Evolutionary conservation across 2,797 vertebrate genomes (phyloP).

Genomic region (Gallinago solitaria): DNA sequence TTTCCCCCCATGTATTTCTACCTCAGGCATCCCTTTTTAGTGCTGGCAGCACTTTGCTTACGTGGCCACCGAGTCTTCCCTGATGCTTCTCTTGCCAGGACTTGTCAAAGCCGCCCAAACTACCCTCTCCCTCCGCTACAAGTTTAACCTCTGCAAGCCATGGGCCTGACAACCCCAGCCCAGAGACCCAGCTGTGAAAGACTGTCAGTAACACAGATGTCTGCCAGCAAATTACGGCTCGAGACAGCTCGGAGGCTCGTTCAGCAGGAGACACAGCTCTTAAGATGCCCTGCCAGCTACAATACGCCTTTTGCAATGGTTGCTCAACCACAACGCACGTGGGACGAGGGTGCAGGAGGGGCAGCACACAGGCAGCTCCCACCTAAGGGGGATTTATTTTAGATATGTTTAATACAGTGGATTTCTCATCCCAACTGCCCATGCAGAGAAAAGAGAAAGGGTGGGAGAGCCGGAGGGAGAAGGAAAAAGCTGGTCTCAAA

Average conservation of each 20-base stretch:
- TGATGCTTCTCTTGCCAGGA: neutral
- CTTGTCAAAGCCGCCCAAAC: neutral
- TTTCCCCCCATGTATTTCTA: neutral
- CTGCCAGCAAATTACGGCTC: constrained; percentile 52
- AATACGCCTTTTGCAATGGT: neutral
- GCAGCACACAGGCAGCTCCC: neutral
- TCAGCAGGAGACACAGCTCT: constrained; percentile 21
- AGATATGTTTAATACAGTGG: neutral
- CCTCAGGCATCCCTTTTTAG: neutral
- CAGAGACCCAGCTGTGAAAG: constrained; percentile 60
- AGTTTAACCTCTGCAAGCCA: constrained; percentile 9
- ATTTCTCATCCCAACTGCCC: constrained; percentile 4
- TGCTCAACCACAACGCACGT: neutral
- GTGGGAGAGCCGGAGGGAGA: neutral
- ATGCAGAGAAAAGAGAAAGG: constrained; percentile 3
- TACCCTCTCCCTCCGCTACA: neutral
- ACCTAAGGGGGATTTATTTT: neutral
- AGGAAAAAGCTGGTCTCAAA: neutral
- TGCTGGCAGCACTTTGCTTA: neutral
- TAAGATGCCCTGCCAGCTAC: constrained; percentile 19
- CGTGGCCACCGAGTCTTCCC: neutral
- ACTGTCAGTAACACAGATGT: constrained; percentile 39
- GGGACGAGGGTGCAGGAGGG: neutral
- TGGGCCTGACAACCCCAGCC: neutral
- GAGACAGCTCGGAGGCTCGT: constrained; percentile 19